Base-by-base conservation (phyloP, 2,797 vertebrate species). In the Champsocephalus gunnari region DNA sequence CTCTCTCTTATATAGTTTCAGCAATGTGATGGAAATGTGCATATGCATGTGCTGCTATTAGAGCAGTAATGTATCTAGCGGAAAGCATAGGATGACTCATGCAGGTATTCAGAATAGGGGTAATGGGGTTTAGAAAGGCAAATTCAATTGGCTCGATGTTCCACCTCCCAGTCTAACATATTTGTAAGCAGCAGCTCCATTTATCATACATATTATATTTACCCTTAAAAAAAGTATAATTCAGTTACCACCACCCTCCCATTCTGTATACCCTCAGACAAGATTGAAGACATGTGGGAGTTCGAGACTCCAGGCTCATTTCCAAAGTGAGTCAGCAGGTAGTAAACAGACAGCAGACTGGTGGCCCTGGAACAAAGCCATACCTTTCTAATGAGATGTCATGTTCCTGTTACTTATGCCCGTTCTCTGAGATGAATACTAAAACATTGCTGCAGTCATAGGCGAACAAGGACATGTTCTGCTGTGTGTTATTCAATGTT, bases 361-460 rank as follows among this genome's bases (percentile, higher is more conserved):
- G 17, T 41, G 28, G 56, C 53, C 28, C 71, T 62, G 12, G 47
- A 77, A 79, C 63, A 75, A 77, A 74, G 55, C 34, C 16, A 41
- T 19, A 70, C 79, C 64, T 79, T 85, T 71, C 61, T 81, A 72
- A 85, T 80, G 63, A 77, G 69, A 71, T 74, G 72, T 74, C 82
- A 74, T 69, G 81, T 88, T 89, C 84, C 62, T 71, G 62, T 79
- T 71, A 68, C 76, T 58, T 28, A 56, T 66, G 71, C 38, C 62
- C 28, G 50, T 70, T 77, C 56, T 62, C 53, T 62, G 59, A 63
- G 79, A 65, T 55, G 49, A 54, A 77, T 68, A 68, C 67, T 72
- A 68, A 86, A 86, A 59, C 48, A 24, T 24, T 59, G 51, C 66
- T 4, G 21, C 70, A 53, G 51, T 43, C 57, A 62, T 12, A 55